Base-by-base conservation (phyloP, 2,113 vertebrate genomes). In the Helogale parvula region DNA sequence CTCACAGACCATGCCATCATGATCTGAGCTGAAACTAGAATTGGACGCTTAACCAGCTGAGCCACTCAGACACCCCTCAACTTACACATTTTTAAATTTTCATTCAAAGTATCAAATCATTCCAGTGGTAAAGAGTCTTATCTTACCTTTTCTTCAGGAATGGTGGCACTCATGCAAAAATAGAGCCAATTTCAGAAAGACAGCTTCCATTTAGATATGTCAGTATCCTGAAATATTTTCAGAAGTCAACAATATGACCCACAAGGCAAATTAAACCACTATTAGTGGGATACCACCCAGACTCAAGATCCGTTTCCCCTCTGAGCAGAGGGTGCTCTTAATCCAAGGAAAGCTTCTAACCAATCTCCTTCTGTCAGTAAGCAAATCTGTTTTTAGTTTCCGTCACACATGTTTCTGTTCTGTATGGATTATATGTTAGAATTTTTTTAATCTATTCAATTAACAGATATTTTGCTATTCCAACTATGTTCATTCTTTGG, bases 141-240 rank as follows among this genome's bases (percentile, higher is more conserved):
- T 95, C 86, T 89, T 50, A 65, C 45, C 45, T 13, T 63, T 82
- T n/a, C 10, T 72, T 68, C 10, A 15, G 19, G 1, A 91, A 74
- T 65, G 27, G 29, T 84, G 66, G 3, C 84, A 71, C 41, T 33
- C 11, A 68, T n/a, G 17, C 45, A 3, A 93, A 96, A 93, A 1
- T 85, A 88, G 86, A 84, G 9, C 31, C 96, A 66, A 7, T 25
- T 96, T 68, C 76, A 60, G 76, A 95, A 47, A 52, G 9, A 95
- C 96, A 84, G 14, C 85, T 90, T 96, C 57, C 54, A 94, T 41
- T 71, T 80, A 57, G 3, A 83, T 11, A 79, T n/a, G 79, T 41
- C 52, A 77, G 16, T 17, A 16, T 74, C 72, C 33, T 79, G 50
- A 93, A 90, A 15, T 68, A 38, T 71, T 97, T 98, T 91, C 31